Conservation (phyloP, 2,113 vertebrate species). For the Cyphomyrus plagiostoma region DNA sequence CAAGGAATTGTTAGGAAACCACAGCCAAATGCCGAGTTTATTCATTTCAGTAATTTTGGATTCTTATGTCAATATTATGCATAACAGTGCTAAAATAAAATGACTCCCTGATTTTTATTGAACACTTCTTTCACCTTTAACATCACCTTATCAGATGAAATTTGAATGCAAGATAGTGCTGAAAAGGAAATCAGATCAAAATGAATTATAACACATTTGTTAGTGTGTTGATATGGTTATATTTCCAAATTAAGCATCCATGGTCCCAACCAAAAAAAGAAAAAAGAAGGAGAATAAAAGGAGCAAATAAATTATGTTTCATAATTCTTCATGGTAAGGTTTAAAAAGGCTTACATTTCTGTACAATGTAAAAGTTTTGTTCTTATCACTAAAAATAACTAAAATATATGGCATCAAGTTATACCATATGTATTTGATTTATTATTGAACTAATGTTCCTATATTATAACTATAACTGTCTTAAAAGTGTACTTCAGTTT, state of each 20-base stretch:
- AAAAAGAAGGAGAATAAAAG: not conserved
- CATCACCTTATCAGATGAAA: not conserved
- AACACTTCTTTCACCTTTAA: not conserved
- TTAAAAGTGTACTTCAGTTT: too few relatives aligned
- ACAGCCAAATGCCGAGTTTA: not conserved
- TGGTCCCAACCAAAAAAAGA: not conserved
- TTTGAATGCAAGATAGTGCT: not conserved
- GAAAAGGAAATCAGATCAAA: not conserved
- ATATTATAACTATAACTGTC: too few relatives aligned
- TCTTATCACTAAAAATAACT: not conserved
- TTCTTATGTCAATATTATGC: not conserved
- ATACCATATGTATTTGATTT: not conserved
- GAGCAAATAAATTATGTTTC: not conserved
- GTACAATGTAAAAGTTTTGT: not conserved
- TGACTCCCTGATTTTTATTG: not conserved
- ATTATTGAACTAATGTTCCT: not conserved
- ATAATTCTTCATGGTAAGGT: not conserved
- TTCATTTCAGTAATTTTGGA: not conserved
- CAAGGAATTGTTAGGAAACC: not conserved
- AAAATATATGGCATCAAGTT: not conserved
- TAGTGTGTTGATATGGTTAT: not conserved
- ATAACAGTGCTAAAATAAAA: not conserved
- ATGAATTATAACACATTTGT: not conserved
- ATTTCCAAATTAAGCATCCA: not conserved
- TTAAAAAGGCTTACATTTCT: not conserved